phyloP scores from a whole-genome alignment of 2,888 invertebrate genomes.

The Agriopis leucophaearia region DNA sequence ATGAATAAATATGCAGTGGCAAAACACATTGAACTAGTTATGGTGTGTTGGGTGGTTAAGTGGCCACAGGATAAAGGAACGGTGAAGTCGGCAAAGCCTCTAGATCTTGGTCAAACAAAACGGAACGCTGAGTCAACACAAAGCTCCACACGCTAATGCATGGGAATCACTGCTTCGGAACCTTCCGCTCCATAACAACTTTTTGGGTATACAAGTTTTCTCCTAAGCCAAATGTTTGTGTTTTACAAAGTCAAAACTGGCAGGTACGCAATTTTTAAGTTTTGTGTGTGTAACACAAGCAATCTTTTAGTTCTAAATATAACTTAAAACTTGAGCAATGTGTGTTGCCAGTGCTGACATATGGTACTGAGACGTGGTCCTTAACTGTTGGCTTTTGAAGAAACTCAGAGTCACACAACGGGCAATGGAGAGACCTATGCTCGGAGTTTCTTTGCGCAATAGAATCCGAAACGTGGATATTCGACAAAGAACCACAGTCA shows the following conservation, averaged over 20 bases:
- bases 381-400: too few relatives aligned
- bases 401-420: too few relatives aligned
- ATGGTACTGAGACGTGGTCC: too few relatives aligned
- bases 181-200: conserved; percentile 41
- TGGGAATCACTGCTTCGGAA: conserved; percentile 57
- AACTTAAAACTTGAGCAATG: too few relatives aligned
- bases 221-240: conserved; percentile 13
- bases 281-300: neutral
- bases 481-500: too few relatives aligned
- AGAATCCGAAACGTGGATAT: too few relatives aligned
- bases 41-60: conserved; percentile 44
- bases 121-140: conserved; percentile 72
- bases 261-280: neutral
- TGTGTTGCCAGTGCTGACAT: too few relatives aligned
- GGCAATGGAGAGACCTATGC: too few relatives aligned
- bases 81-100: conserved; percentile 67
- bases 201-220: conserved; percentile 25
- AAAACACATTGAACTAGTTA: conserved; percentile 53
- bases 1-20: conserved; percentile 32
- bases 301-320: too few relatives aligned
- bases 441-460: too few relatives aligned
- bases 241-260: conserved; percentile 4
- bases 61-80: conserved; percentile 64
- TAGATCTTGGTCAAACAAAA: conserved; percentile 65
- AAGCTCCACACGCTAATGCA: conserved; percentile 73